These are phyloP conservation scores for Heteropelma amictum DNA, from an alignment of 2,888 invertebrate genomes.

Conservation along the genomic window DNA sequence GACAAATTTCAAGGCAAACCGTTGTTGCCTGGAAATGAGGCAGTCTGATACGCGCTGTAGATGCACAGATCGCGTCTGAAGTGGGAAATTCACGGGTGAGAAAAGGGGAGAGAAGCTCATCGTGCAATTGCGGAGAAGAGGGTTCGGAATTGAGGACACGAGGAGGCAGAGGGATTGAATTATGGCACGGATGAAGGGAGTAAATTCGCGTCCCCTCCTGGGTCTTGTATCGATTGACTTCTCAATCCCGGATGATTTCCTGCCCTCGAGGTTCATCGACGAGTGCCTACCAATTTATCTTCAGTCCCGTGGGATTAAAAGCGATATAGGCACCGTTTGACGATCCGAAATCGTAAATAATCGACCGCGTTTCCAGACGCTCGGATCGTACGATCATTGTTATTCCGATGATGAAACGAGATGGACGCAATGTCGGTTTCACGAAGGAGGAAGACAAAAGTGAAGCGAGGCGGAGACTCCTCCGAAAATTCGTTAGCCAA, in stretches of 20 bases:
- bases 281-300: not conserved
- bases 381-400: too few relatives aligned
- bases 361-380: not conserved
- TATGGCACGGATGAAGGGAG: slow-evolving; percentile 45
- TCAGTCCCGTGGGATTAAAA: not conserved
- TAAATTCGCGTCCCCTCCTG: slow-evolving; percentile 7
- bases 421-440: too few relatives aligned
- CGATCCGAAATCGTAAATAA: not conserved
- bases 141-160: not conserved
- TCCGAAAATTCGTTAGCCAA: too few relatives aligned
- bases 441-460: too few relatives aligned
- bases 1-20: too few relatives aligned
- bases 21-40: too few relatives aligned
- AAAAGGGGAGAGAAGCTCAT: too few relatives aligned
- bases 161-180: slow-evolving; percentile 28
- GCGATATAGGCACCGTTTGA: not conserved
- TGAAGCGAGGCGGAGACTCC: too few relatives aligned
- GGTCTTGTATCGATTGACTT: slow-evolving; percentile 44
- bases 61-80: not conserved
- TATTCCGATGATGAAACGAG: too few relatives aligned
- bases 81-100: not conserved
- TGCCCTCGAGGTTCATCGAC: slow-evolving; percentile 3
- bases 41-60: too few relatives aligned
- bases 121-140: not conserved
- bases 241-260: slow-evolving; percentile 48